Evolutionary conservation across 2,888 invertebrate species (phyloP), one percentile per base, ranked within the genome.

Genomic region (Mesorhabditis spiculigera): DNA sequence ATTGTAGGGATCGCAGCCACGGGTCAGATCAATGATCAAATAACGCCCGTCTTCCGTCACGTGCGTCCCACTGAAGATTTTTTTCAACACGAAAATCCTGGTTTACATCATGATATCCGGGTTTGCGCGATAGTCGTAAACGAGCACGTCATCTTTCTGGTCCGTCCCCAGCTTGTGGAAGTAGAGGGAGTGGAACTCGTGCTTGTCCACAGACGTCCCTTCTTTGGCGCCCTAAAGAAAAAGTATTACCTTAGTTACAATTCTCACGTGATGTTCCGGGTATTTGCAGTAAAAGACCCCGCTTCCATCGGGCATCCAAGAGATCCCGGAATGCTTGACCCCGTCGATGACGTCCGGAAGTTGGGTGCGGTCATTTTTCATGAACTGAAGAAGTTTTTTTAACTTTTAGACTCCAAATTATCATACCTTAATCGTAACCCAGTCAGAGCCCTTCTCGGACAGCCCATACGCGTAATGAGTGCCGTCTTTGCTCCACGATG

Each of bases 291-390:
- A 98, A 88, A 98, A 97, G 79, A 97, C 90, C 63, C 97, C 97
- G 85, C 91, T 91, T 87, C 95, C 92, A 87, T 97, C 95, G 86
- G 93, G 93, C 44, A 93, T 93, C 96, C 96, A 98, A 0, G 93
- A 90, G 88, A 96, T 90, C 13, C 91, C 90, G 3, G 94, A 92
- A 87, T 93, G 96, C 87, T 96, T 96, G 0, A 95, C 93, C 86
- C 93, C 93, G 82, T 92, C 91, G 76, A 98, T 88, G n/a, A 91
- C 90, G 87, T 98, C 97, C 13, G 92, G 90, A 79, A 93, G 92
- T 85, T 95, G 93, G 86, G 93, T 89, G 68, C 92, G 92, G 88
- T 88, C 72, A 10, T 72, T 71, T 42, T 68, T 82, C 67, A 72
- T 79, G 64, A 86, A 81, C 83, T 85, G 65, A 73, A 79, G 28